Conservation (phyloP, 1,140 invertebrate genomes). For the Macrosteles quadrilineatus region DNA sequence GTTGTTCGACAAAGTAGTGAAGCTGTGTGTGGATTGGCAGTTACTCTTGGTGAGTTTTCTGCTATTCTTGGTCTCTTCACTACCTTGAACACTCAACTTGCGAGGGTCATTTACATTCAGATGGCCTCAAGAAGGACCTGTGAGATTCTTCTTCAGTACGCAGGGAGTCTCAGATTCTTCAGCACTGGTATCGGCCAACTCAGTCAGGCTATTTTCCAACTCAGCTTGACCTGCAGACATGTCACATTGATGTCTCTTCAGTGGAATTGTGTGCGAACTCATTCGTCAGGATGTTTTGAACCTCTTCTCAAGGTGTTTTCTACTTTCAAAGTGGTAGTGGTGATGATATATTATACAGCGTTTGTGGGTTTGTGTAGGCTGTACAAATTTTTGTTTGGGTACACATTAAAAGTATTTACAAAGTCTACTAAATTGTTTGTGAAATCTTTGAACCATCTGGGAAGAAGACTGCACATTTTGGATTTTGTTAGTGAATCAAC, state of each 20-base stretch:
- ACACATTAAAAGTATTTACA: too few species aligned
- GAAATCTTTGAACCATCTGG: too few species aligned
- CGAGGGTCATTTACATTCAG: not conserved
- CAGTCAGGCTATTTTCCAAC: not conserved
- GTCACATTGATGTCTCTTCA: not conserved
- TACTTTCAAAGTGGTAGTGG: too few species aligned
- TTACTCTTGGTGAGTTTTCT: not conserved
- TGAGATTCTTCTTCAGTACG: not conserved
- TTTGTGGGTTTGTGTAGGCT: too few species aligned
- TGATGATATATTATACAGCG: too few species aligned
- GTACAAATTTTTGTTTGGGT: too few species aligned
- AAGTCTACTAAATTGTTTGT: too few species aligned
- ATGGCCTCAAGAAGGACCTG: not conserved
- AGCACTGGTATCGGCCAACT: not conserved
- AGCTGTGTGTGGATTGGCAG: not conserved
- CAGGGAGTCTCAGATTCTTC: not conserved
- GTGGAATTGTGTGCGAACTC: not conserved
- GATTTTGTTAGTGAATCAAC: too few species aligned
- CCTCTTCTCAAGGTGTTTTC: not conserved
- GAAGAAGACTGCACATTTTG: too few species aligned
- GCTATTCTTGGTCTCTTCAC: conserved; percentile 6
- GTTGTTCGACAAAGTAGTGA: not conserved
- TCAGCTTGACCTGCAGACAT: conserved; percentile 3
- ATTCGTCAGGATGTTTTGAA: not conserved
- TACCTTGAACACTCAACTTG: not conserved